Conservation (phyloP, 2,797 vertebrate genomes). For the Falco cherrug region DNA sequence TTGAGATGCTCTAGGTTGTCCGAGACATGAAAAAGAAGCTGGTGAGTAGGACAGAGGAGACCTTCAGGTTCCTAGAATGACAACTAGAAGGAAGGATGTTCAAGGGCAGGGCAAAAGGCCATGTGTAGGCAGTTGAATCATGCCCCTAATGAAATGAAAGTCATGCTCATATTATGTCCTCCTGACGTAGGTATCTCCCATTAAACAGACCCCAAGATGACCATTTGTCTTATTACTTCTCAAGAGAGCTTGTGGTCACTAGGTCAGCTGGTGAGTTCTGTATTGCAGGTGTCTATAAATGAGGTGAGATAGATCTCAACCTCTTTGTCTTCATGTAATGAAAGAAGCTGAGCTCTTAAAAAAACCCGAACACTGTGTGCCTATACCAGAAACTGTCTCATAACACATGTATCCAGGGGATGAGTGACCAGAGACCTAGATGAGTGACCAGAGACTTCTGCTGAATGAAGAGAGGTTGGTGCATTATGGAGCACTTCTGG, state of each 20-base stretch:
- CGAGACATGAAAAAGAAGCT: neutral
- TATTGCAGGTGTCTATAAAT: neutral
- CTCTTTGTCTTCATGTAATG: neutral
- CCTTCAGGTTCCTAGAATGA: neutral
- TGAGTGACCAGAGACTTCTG: neutral
- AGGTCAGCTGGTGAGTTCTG: neutral
- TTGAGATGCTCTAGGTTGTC: neutral
- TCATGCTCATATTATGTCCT: neutral
- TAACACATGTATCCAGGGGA: neutral
- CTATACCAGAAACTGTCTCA: neutral
- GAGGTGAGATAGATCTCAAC: neutral
- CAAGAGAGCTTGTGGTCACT: neutral
- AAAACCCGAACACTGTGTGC: accelerated
- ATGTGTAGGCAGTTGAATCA: neutral
- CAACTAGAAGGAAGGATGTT: neutral
- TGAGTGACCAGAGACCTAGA: neutral
- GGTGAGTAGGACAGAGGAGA: neutral
- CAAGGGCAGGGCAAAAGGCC: neutral
- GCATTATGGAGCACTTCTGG: neutral
- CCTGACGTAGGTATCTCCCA: neutral
- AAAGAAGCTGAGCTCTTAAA: neutral
- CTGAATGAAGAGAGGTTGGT: neutral
- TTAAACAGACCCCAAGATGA: neutral
- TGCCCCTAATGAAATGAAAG: neutral
- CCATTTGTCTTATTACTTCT: neutral